Conservation (phyloP, 2,113 vertebrate genomes). For the Scophthalmus maximus region DNA sequence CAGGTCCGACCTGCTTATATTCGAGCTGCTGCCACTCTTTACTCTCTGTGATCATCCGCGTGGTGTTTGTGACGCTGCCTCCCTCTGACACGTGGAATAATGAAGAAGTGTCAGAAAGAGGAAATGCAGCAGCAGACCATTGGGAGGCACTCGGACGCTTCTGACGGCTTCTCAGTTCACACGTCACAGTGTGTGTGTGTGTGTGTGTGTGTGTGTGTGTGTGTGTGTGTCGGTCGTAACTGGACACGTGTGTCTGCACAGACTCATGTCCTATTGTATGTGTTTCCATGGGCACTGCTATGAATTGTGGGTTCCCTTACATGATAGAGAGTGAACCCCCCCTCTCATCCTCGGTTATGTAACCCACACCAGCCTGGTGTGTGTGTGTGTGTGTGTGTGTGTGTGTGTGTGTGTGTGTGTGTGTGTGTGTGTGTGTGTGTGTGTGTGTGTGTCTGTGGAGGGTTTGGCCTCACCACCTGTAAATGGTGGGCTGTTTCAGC, state of each 20-base stretch:
- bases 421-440: slow-evolving; percentile 32
- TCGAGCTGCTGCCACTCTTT: no score
- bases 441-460: slow-evolving; percentile 37
- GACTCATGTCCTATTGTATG: slow-evolving; percentile 3
- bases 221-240: slow-evolving; percentile 10
- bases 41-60: no score
- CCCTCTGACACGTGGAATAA: not conserved
- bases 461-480: slow-evolving; percentile 57
- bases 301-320: slow-evolving; percentile 19
- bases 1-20: no score
- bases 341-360: slow-evolving; percentile 38
- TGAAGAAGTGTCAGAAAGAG: slow-evolving; percentile 10
- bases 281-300: slow-evolving; percentile 49
- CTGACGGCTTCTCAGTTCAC: slow-evolving; percentile 16
- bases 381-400: slow-evolving; percentile 34
- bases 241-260: not conserved
- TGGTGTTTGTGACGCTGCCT: not conserved
- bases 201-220: not conserved
- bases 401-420: slow-evolving; percentile 24
- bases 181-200: slow-evolving; percentile 5
- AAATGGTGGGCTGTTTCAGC: slow-evolving; percentile 68
- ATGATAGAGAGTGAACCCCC: slow-evolving; percentile 12
- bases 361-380: slow-evolving; percentile 28
- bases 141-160: slow-evolving; percentile 61
- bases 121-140: slow-evolving; percentile 40